phyloP scores from a whole-genome alignment of 2,888 invertebrate species.

The Nomada ruficornis region DNA sequence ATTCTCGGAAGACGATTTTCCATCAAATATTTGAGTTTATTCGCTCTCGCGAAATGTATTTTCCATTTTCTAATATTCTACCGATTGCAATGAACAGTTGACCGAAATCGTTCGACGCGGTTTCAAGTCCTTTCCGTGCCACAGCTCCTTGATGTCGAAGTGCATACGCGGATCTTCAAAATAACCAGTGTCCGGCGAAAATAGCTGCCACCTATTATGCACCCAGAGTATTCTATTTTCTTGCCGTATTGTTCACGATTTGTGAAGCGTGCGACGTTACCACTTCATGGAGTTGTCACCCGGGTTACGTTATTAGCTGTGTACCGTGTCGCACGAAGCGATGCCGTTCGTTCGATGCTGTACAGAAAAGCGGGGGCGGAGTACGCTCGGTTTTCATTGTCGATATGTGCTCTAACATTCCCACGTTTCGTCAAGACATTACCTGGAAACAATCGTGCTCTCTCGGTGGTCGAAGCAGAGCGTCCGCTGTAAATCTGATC shows the following conservation, averaged over 20 bases:
- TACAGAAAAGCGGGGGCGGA: slow-evolving; percentile 58
- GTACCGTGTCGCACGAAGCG: slow-evolving; percentile 73
- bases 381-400: slow-evolving; percentile 66
- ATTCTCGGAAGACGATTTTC: neutral
- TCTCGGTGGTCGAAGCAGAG: slow-evolving; percentile 53
- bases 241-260: slow-evolving; percentile 40
- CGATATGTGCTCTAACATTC: slow-evolving; percentile 71
- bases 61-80: neutral
- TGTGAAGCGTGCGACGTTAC: slow-evolving; percentile 54
- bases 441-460: slow-evolving; percentile 69
- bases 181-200: neutral
- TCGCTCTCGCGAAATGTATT: neutral
- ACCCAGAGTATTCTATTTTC: slow-evolving; percentile 2
- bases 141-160: no score
- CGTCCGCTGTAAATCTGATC: slow-evolving; percentile 64
- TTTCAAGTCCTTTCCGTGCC: no score
- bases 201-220: no score
- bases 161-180: no score
- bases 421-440: slow-evolving; percentile 77
- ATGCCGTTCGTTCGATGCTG: slow-evolving; percentile 75
- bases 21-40: neutral
- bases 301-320: slow-evolving; percentile 72
- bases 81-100: no score
- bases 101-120: no score
- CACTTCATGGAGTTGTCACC: slow-evolving; percentile 44